These are phyloP conservation scores for Psix sp. DNA, from an alignment of 1,140 invertebrate genomes.

Conservation along the genomic window DNA sequence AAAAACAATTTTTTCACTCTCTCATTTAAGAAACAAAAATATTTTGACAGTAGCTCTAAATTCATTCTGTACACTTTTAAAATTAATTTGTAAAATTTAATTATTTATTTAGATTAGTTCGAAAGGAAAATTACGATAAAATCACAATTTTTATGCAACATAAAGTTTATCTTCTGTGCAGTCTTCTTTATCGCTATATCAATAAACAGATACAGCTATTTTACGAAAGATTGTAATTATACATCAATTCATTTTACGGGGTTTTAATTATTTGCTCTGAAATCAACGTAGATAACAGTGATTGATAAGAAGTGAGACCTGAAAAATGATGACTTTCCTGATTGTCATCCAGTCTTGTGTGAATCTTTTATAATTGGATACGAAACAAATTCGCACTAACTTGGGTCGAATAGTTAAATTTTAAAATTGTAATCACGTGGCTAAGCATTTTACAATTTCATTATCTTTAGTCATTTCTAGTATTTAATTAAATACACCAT, in stretches of 20 bases:
- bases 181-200: conserved; percentile 36
- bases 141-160: conserved; percentile 21
- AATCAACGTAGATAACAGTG: conserved; percentile 29
- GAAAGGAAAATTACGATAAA: conserved; percentile 33
- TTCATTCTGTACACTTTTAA: too few relatives aligned
- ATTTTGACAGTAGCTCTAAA: too few relatives aligned
- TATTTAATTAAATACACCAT: too few relatives aligned
- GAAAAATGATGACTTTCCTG: conserved; percentile 19
- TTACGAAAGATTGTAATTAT: conserved; percentile 21
- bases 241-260: conserved; percentile 20
- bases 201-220: conserved; percentile 21
- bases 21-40: too few relatives aligned
- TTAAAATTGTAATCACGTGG: too few relatives aligned
- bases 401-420: too few relatives aligned
- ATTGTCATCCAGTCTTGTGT: conserved; percentile 17
- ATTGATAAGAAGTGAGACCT: conserved; percentile 37
- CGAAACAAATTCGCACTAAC: not conserved
- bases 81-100: too few relatives aligned
- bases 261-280: conserved; percentile 40
- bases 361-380: conserved; percentile 7
- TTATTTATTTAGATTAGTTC: too few relatives aligned
- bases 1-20: too few relatives aligned
- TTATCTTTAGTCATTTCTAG: too few relatives aligned
- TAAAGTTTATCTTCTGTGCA: conserved; percentile 9
- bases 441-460: too few relatives aligned